Conservation (phyloP, 2,888 invertebrate genomes). For the Lasioglossum villosulum region DNA sequence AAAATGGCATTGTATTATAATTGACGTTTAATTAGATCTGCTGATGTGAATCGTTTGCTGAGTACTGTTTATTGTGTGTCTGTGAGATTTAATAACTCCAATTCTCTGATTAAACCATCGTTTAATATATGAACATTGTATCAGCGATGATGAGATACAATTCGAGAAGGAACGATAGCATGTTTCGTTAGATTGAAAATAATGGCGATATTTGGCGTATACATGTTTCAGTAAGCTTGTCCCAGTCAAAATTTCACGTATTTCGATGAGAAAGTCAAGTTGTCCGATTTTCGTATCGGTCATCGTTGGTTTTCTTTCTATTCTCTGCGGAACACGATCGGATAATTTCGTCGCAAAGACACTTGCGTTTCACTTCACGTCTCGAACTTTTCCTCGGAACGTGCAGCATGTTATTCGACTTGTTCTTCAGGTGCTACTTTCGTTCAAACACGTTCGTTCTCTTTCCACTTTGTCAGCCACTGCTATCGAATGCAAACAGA, state of each 20-base stretch:
- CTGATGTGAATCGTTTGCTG: background rate
- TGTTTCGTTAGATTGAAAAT: no score
- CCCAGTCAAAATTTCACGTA: background rate
- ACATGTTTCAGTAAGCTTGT: background rate
- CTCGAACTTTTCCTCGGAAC: background rate
- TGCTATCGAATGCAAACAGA: background rate
- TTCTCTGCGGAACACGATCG: background rate
- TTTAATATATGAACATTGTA: background rate
- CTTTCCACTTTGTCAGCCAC: background rate
- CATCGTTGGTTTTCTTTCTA: background rate
- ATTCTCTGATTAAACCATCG: background rate
- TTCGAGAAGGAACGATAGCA: no score
- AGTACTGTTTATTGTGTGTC: background rate
- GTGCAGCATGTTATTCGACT: background rate
- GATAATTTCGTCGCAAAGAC: background rate
- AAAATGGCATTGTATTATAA: background rate
- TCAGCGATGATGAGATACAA: no score
- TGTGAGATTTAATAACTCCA: background rate
- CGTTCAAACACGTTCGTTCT: background rate
- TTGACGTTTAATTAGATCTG: background rate
- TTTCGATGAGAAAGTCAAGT: background rate
- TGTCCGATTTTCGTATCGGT: background rate
- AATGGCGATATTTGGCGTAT: no score
- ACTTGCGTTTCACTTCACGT: background rate
- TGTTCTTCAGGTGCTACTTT: background rate